phyloP scores from a whole-genome alignment of 2,888 invertebrate genomes.

The Gasteruption jaculator region DNA sequence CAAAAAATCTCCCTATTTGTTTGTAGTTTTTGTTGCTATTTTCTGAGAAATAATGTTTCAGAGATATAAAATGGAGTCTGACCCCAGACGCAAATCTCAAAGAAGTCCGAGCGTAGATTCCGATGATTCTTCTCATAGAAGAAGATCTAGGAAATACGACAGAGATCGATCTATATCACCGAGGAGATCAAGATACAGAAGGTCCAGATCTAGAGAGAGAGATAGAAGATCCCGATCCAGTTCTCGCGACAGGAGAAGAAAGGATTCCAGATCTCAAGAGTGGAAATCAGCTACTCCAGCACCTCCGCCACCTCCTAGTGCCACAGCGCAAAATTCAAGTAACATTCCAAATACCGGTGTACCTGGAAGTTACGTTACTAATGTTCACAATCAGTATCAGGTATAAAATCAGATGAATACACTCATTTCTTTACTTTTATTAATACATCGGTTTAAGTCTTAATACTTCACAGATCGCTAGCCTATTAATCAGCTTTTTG shows the following conservation, averaged over 20 bases:
- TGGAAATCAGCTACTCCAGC: conserved; percentile 37
- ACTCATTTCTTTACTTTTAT: background rate
- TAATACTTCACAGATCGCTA: background rate
- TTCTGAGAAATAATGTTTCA: no score
- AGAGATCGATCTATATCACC: conserved; percentile 42
- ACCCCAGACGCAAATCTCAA: conserved; percentile 40
- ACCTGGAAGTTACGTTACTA: conserved; percentile 31
- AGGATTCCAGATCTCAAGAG: conserved; percentile 37
- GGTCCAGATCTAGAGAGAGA: conserved; percentile 43
- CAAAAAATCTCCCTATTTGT: no score
- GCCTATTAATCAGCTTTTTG: no score
- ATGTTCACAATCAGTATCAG: conserved; percentile 45
- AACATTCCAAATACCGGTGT: conserved; percentile 29
- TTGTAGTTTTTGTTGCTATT: no score
- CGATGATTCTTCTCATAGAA: conserved; percentile 43
- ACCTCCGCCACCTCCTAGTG: no score
- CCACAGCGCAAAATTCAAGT: conserved; percentile 29
- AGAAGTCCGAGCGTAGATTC: conserved; percentile 45
- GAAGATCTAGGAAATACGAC: conserved; percentile 44
- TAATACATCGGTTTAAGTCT: background rate
- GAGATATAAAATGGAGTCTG: conserved; percentile 32
- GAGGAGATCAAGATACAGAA: conserved; percentile 41
- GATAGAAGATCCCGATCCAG: conserved; percentile 42
- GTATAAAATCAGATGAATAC: conserved; percentile 25
- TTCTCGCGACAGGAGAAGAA: conserved; percentile 41